Percentiles rank a stretch among this genome's conserved stretches.
Conservation (phyloP, 2,888 invertebrate species). For the Prosopocoilus inquinatus region DNA sequence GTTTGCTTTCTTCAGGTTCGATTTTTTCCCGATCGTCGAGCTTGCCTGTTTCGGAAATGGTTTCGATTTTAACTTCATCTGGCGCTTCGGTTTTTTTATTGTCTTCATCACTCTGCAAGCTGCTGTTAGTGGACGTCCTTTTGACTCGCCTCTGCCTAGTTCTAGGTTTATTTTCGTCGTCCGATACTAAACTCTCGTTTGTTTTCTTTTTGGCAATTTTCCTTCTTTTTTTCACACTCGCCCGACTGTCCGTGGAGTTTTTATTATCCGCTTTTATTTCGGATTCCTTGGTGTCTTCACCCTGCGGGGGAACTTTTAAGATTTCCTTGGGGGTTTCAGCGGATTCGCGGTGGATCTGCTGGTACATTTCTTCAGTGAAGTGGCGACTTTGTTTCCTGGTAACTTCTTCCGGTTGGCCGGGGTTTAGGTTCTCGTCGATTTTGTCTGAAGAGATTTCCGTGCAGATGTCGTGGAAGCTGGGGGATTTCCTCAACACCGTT, state of each 20-base stretch:
- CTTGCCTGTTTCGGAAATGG: not conserved
- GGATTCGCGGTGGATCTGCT: constrained; percentile 55
- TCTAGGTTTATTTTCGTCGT: constrained; percentile 27
- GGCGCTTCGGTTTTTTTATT: constrained; percentile 12
- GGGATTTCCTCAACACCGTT: constrained; percentile 34
- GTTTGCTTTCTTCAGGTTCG: constrained; percentile 53
- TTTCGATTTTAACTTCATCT: constrained; percentile 26
- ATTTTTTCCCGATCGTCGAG: constrained; percentile 31
- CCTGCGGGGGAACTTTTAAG: constrained; percentile 54
- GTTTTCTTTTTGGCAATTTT: constrained; percentile 39
- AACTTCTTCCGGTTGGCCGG: constrained; percentile 49
- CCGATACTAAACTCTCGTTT: constrained; percentile 31
- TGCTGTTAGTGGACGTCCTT: constrained; percentile 32
- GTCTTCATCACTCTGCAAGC: constrained; percentile 15
- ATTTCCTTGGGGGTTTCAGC: constrained; percentile 60
- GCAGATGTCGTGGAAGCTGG: constrained; percentile 59
- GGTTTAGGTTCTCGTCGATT: constrained; percentile 56
- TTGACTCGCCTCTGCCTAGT: constrained; percentile 37
- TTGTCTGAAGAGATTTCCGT: constrained; percentile 55
- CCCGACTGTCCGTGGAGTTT: constrained; percentile 30
- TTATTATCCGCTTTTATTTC: constrained; percentile 34
- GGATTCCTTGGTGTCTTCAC: constrained; percentile 43
- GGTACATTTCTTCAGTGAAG: constrained; percentile 41
- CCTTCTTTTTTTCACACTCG: constrained; percentile 41
- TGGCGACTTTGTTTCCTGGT: constrained; percentile 48